Conservation (phyloP, 1,140 invertebrate genomes). For the Neotoxoptera formosana region DNA sequence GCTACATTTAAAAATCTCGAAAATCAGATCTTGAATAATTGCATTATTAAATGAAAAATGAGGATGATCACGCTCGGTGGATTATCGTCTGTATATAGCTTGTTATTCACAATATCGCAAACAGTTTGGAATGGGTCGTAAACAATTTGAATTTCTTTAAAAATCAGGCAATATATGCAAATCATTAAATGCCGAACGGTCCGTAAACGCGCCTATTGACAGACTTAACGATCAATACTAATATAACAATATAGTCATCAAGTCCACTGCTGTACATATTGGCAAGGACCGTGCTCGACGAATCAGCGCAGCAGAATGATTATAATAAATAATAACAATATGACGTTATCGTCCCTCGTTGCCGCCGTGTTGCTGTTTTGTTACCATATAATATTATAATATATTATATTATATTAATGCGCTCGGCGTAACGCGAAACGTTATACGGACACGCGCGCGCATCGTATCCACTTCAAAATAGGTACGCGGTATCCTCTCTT, state of each 20-base stretch:
- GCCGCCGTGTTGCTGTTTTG: neutral
- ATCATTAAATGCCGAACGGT: too few relatives aligned
- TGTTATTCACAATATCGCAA: too few relatives aligned
- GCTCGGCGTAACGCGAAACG: neutral
- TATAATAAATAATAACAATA: neutral
- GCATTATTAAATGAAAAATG: too few relatives aligned
- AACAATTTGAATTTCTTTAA: neutral
- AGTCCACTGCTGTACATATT: too few relatives aligned
- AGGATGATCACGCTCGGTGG: too few relatives aligned
- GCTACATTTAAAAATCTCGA: too few relatives aligned
- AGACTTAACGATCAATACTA: too few relatives aligned
- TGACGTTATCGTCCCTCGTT: neutral
- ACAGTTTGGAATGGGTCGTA: neutral
- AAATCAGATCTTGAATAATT: too few relatives aligned
- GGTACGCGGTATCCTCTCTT: neutral
- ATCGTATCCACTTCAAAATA: slow-evolving; percentile 11
- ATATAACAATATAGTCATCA: too few relatives aligned
- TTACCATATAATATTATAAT: neutral
- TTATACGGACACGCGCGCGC: neutral
- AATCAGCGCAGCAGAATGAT: neutral
- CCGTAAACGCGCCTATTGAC: too few relatives aligned
- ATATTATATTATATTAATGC: neutral
- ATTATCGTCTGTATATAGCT: neutral
- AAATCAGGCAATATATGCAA: too few relatives aligned
- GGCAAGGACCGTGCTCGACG: neutral